Conservation (phyloP, 2,888 invertebrate species). For the Philonicus albiceps region DNA sequence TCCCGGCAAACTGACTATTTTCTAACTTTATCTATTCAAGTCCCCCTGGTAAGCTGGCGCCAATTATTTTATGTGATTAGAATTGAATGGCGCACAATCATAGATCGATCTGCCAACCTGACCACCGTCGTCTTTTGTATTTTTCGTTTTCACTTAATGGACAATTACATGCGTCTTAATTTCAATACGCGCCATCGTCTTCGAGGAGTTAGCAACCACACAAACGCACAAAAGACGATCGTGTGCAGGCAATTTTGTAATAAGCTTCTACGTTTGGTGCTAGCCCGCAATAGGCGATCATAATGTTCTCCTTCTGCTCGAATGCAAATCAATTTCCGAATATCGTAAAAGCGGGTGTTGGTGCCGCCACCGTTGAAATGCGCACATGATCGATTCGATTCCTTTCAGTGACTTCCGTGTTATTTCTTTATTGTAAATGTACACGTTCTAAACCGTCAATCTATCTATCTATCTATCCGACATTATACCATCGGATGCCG, state of each 20-base stretch:
- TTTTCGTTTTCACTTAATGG: not conserved
- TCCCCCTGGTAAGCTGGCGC: conserved; percentile 39
- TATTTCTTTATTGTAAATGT: conserved; percentile 21
- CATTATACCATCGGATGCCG: not conserved
- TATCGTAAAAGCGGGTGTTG: conserved; percentile 43
- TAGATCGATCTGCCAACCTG: conserved; percentile 10
- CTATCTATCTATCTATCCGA: not conserved
- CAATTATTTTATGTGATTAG: conserved; percentile 47
- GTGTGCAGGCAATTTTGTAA: not conserved
- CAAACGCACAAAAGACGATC: not conserved
- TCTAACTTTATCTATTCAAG: conserved; percentile 25
- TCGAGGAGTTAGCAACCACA: conserved; percentile 11
- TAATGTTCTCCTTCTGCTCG: not conserved
- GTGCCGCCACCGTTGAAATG: not conserved
- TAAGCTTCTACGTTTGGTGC: not conserved
- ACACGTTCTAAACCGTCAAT: conserved; percentile 4
- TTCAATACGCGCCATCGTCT: conserved; percentile 16
- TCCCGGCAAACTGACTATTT: not conserved
- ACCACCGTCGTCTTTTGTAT: not conserved
- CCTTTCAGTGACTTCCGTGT: conserved; percentile 42
- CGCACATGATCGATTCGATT: conserved; percentile 39
- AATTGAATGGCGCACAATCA: conserved; percentile 35
- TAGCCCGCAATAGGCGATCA: not conserved
- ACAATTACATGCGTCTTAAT: conserved; percentile 23
- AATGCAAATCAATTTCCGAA: conserved; percentile 47